Evolutionary conservation across 2,113 vertebrate genomes (phyloP).

Genomic region (Festucalex cinctus): DNA sequence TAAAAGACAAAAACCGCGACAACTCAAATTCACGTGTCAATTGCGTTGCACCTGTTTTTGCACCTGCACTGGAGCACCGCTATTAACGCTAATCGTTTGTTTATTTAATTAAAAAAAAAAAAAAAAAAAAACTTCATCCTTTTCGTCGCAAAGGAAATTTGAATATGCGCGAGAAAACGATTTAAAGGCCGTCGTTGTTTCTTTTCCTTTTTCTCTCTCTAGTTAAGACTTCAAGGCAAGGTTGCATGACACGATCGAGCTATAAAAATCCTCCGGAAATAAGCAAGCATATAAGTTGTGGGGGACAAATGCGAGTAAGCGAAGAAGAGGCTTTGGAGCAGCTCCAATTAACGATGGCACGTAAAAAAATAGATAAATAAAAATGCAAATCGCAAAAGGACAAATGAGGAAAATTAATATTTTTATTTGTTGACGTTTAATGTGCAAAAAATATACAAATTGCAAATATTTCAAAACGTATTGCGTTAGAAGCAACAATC

Average conservation of each 20-base stretch:
- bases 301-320: slow-evolving; percentile 73
- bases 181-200: not conserved
- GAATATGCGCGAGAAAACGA: not conserved
- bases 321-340: slow-evolving; percentile 53
- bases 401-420: not conserved
- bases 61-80: not conserved
- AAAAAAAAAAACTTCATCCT: too few species aligned
- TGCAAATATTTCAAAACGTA: not conserved
- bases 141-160: too few species aligned
- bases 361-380: not conserved
- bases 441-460: not conserved
- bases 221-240: not conserved
- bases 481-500: not conserved
- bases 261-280: slow-evolving; percentile 68
- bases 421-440: too few species aligned
- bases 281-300: slow-evolving; percentile 66
- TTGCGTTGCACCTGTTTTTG: slow-evolving; percentile 42
- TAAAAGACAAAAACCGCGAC: too few species aligned
- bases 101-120: not conserved
- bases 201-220: not conserved
- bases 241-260: slow-evolving; percentile 18
- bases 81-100: not conserved
- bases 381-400: not conserved
- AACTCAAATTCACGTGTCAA: not conserved
- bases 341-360: slow-evolving; percentile 42